Evolutionary conservation across 2,888 invertebrate species (phyloP), one percentile per base, ranked within the genome.

Genomic region (Rhingia campestris): DNA sequence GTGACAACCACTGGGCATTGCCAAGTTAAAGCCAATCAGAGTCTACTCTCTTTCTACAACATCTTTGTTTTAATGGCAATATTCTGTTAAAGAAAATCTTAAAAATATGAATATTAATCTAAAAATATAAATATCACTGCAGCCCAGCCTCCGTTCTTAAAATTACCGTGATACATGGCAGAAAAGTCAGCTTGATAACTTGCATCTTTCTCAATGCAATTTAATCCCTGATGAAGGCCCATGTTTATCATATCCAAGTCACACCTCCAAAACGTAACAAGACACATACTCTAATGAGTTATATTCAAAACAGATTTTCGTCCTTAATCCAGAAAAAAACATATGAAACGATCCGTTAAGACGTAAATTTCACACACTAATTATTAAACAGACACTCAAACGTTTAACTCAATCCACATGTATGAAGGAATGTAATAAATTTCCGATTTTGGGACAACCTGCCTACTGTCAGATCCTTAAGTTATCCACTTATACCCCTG

Each of bases 311-410:
- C 76, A 76, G 37, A 76, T 76, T 76, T 61, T 54, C 37, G 14
- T 7, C 30, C 58, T 67, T 33, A 54, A n/a, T 22, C 7, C 9
- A 39, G 53, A 14, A 45, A 53, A 53, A 2, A 32, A 12, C 59
- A 22, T 14, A 61, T 4, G 33, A 39, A 75, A n/a, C 49, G 51
- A 45, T 59, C 67, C 75, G 12, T 61, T 32, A 59, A 37, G 54
- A 74, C 39, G 47, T 39, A 74, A 67, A 63, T 45, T 73, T 80
- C 61, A 47, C 74, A 80, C 74, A 67, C 80, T 74, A 80, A 80
- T 80, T 74, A 74, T 49, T n/a, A 35, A 67, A 59, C 10, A 12
- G 53, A 32, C 45, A 49, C 61, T 61, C 35, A 67, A 61, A 59
- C 66, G 61, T 74, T 79, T 79, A 72, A 51, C 56, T 47, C 41